Evolutionary conservation across 2,113 vertebrate species (phyloP), one percentile per base, ranked within the genome.

Genomic region (Amazona guildingii): DNA sequence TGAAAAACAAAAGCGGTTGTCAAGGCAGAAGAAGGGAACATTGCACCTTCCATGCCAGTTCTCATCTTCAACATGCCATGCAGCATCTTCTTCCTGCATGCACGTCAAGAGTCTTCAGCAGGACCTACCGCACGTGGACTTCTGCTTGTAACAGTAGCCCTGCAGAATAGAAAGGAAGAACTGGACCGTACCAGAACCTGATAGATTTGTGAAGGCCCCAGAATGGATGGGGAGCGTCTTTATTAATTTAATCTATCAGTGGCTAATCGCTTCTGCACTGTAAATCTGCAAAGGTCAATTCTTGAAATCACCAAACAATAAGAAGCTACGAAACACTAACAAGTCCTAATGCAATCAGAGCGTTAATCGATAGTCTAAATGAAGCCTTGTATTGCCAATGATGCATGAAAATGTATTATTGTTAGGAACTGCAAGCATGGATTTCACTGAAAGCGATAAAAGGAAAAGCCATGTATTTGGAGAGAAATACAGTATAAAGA

Each of bases 401-500:
- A 95, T 86, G 91, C 95, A 97, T 96, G 88, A 94, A 96, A 97
- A 83, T 72, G 59, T 88, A 63, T 95, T 93, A 90, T 79, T 96
- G 90, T 89, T 86, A 87, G 55, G 54, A 73, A 62, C 64, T 95
- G 55, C 59, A 75, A 80, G 52, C 67, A 31, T 10, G 84, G 79
- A n/a, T 73, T 95, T 90, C 70, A 31, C 57, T 46, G 67, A 79
- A 94, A 83, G 86, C 83, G 46, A 21, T 86, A 69, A 86, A 93
- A 88, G 33, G 70, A 68, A 95, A 83, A 68, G 68, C 25, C 20
- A 8, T 17, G 78, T 35, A 48, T 96, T 94, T 64, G 82, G 83
- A 95, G 54, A 93, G 61, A 79, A 90, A 88, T 31, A 17, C 43
- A 64, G 48, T n/a, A 68, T 43, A 79, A 85, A 68, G 33, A 91